Base-by-base conservation (phyloP, 2,113 vertebrate genomes). In the Chaetodon trifascialis region DNA sequence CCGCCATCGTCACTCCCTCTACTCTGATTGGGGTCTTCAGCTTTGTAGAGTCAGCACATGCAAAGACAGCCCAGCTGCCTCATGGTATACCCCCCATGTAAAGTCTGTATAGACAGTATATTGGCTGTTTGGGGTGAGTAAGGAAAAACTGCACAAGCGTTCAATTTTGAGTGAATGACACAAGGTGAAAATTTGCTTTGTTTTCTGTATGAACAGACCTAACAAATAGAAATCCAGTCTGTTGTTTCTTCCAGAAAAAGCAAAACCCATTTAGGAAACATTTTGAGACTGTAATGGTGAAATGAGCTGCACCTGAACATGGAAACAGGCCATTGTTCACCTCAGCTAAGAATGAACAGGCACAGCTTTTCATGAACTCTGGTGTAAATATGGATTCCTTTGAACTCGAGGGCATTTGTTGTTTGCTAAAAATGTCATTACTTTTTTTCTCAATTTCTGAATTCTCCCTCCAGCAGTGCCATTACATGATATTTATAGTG, bases 401-500 rank as follows among this genome's bases (percentile, higher is more conserved):
- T 23, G 7, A 15, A 54, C 47, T 54, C 2, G 42, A 21, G 17
- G 36, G 14, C 44, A 59, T 30, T 30, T 30, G 30, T 30, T 47
- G 9, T 15, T 56, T 54, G 8, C 38, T 46, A 2, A 60, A 51
- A 67, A 15, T 7, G 7, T 59, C 30, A 30, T 30, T 34, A 25
- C 40, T 55, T 40, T 11, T 44, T 30, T 36, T 86, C 5, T n/a
- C n/a, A n/a, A 71, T 80, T 78, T n/a, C n/a, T n/a, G n/a, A n/a
- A 17, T 74, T 76, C 56, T 80, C 59, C 65, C 72, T 78, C 59
- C 83, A 80, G 69, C 79, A 23, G 74, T 21, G 74, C 42, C 9
- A 66, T 70, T 84, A 51, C 5, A 44, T 65, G 71, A 82, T 88
- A 77, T 87, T 89, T 84, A 86, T 88, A 59, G 11, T 40, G 49